Conservation (phyloP, 2,113 vertebrate species). For the Okapia johnstoni region DNA sequence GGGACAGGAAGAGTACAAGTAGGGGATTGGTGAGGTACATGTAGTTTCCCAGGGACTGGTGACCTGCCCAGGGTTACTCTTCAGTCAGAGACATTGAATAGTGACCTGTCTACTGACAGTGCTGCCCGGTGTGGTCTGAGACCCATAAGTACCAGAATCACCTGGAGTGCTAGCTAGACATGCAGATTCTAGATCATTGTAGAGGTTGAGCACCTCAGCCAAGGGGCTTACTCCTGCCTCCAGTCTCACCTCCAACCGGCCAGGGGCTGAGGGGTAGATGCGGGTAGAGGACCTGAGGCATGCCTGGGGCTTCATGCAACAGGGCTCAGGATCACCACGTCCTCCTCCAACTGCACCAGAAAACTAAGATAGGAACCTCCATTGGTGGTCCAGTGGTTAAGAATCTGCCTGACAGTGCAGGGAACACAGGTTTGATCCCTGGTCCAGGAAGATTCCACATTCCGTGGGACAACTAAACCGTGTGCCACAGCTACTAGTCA, state of each 20-base stretch:
- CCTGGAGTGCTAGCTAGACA: not conserved
- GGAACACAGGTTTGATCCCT: not conserved
- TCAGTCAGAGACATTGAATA: not conserved
- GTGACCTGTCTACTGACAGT: accelerated
- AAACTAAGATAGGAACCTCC: not conserved
- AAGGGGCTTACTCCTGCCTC: not conserved
- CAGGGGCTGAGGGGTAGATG: not conserved
- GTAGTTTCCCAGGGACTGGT: not conserved
- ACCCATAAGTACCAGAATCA: not conserved
- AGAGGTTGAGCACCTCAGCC: not conserved
- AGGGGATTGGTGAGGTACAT: accelerated
- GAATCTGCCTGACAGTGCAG: not conserved
- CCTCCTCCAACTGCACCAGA: accelerated
- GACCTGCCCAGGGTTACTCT: not conserved
- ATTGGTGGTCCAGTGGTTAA: not conserved
- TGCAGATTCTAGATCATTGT: not conserved
- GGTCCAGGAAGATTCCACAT: not conserved
- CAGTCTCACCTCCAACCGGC: not conserved
- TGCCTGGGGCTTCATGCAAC: not conserved
- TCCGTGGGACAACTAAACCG: not conserved
- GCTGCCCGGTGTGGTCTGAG: not conserved
- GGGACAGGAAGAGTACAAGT: accelerated
- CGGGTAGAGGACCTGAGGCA: not conserved
- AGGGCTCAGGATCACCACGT: accelerated
- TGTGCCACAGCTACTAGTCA: not conserved